Base-by-base conservation (phyloP, 2,888 invertebrate genomes). In the Pomacea canaliculata region DNA sequence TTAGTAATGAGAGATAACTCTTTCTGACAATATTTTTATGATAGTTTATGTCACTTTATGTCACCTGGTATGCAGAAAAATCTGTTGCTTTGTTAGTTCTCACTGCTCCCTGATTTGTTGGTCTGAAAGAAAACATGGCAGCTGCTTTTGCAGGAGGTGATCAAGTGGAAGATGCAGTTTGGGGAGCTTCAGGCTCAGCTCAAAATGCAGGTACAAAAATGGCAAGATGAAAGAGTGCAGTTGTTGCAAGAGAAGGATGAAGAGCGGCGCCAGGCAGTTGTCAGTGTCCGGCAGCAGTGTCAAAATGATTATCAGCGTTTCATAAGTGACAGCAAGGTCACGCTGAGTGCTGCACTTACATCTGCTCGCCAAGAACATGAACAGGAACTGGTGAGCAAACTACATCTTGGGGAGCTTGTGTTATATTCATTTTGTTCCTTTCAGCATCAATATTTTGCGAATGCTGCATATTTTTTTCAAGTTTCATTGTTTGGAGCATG, bases 231-330 rank as follows among this genome's bases (percentile, higher is more conserved):
- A 59, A 83, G 77, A 70, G 76, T 79, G 59, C 81, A 81, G 23
- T 66, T 87, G 48, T 67, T 84, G n/a, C 49, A 63, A 7, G 65
- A 71, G 9, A 76, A 78, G 62, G 71, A 76, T 63, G 71, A 78
- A 56, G 76, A 76, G 18, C 62, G 51, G 51, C n/a, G 67, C 8
- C 71, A 72, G 77, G 70, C 69, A 60, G 74, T 77, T 70, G 66
- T 68, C n/a, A 68, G n/a, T 7, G 72, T n/a, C 62, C 73, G 67
- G 70, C 82, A 84, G 13, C 84, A 87, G 79, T 81, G 83, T 72
- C 84, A 85, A 79, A 71, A 77, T 1, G 86, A 87, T 68, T 85
- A 86, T 78, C 78, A 85, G 72, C 81, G 83, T 70, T 85, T 88
- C 72, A 78, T 85, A 23, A 69, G 78, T 3, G 85, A 87, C 49